These are phyloP conservation scores for Clarias gariepinus DNA, from an alignment of 2,113 vertebrate genomes.

Conservation along the genomic window DNA sequence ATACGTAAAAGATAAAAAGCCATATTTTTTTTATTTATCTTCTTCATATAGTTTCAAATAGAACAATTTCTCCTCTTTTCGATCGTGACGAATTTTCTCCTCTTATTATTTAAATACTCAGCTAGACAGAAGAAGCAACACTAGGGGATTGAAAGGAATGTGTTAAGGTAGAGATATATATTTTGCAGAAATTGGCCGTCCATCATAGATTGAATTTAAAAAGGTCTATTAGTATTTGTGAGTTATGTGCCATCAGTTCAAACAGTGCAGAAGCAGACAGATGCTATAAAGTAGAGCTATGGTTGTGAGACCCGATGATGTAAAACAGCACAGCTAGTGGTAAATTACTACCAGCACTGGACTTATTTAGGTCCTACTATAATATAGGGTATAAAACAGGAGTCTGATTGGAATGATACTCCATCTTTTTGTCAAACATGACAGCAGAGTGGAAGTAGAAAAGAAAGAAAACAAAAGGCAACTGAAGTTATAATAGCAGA, in stretches of 20 bases:
- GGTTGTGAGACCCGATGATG: slow-evolving; percentile 65
- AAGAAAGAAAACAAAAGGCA: neutral
- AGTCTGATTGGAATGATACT: slow-evolving; percentile 50
- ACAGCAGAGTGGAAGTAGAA: slow-evolving; percentile 34
- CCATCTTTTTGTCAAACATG: slow-evolving; percentile 57
- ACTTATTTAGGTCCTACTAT: slow-evolving; percentile 64
- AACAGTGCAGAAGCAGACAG: slow-evolving; percentile 67
- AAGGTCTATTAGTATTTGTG: slow-evolving; percentile 68
- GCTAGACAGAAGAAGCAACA: slow-evolving; percentile 2
- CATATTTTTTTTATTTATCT: neutral
- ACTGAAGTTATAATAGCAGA: neutral
- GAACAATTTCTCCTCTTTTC: neutral
- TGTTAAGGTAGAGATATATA: slow-evolving; percentile 64
- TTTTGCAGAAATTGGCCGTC: slow-evolving; percentile 58
- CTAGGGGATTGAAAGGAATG: slow-evolving; percentile 35
- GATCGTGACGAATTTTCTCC: no score
- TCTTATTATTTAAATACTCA: slow-evolving; percentile 5
- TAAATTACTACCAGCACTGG: slow-evolving; percentile 64
- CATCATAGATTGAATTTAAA: slow-evolving; percentile 62
- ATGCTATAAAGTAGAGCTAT: slow-evolving; percentile 71
- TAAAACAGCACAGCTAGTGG: slow-evolving; percentile 65
- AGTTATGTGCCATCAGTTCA: slow-evolving; percentile 68
- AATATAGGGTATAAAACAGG: slow-evolving; percentile 63
- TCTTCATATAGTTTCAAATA: neutral
- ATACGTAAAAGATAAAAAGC: slow-evolving; percentile 1